phyloP scores from a whole-genome alignment of 2,113 vertebrate species.

The Larimichthys polyactis region DNA sequence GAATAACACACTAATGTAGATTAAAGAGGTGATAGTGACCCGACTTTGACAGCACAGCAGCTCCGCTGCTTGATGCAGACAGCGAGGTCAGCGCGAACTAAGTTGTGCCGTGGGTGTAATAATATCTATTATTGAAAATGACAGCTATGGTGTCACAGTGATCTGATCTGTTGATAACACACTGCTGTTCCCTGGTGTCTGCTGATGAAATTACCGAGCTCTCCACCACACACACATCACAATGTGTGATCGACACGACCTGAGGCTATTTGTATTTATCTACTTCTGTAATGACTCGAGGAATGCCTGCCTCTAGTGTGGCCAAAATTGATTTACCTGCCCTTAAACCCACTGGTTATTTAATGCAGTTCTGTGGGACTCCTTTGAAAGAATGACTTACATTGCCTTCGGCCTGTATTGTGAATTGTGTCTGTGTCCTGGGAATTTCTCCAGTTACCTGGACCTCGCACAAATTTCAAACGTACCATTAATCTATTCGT shows the following conservation, averaged over 20 bases:
- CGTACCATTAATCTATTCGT: slow-evolving; percentile 30
- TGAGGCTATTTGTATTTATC: slow-evolving; percentile 46
- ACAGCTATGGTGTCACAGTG: slow-evolving; percentile 24
- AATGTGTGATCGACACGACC: slow-evolving; percentile 25
- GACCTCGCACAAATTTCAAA: slow-evolving; percentile 36
- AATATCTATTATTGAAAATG: slow-evolving; percentile 47
- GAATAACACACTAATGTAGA: neutral
- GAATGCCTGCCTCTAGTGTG: neutral
- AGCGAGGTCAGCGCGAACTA: slow-evolving; percentile 44
- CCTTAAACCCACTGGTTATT: slow-evolving; percentile 51
- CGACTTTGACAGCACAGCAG: slow-evolving; percentile 44
- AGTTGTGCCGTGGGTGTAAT: slow-evolving; percentile 27
- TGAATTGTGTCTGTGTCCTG: slow-evolving; percentile 41
- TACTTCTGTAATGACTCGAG: slow-evolving; percentile 33
- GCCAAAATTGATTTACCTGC: slow-evolving; percentile 57
- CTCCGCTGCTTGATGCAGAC: slow-evolving; percentile 30
- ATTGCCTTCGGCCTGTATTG: slow-evolving; percentile 49
- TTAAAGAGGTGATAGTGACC: slow-evolving; percentile 30
- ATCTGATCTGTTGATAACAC: slow-evolving; percentile 36
- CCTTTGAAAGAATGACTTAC: slow-evolving; percentile 37
- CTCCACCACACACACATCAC: neutral
- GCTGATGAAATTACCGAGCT: slow-evolving; percentile 44
- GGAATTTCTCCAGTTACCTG: slow-evolving; percentile 20
- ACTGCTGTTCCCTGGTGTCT: slow-evolving; percentile 35
- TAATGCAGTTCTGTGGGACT: slow-evolving; percentile 30